These are phyloP conservation scores for Mirza zaza DNA, from an alignment of 2,113 vertebrate genomes.

Conservation along the genomic window DNA sequence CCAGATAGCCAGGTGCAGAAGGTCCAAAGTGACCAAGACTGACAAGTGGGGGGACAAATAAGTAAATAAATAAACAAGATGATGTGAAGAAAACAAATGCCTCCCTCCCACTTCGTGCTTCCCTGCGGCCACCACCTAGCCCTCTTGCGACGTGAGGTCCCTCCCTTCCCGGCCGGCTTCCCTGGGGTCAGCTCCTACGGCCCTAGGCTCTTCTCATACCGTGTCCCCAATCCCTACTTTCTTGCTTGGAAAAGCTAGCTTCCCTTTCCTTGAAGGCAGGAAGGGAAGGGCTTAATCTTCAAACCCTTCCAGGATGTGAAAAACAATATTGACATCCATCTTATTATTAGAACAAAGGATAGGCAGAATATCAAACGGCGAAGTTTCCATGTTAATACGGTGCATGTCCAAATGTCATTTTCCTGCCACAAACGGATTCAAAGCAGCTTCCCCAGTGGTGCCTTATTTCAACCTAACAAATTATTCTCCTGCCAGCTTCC, in stretches of 20 bases:
- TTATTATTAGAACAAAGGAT: slow-evolving; percentile 34
- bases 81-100: background rate
- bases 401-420: background rate
- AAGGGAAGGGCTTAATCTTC: slow-evolving; percentile 54
- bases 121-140: background rate
- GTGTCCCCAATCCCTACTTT: background rate
- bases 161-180: background rate
- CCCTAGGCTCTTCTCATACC: background rate
- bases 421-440: background rate
- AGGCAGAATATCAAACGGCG: slow-evolving; percentile 39
- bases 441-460: background rate
- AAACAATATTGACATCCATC: slow-evolving; percentile 56
- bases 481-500: background rate
- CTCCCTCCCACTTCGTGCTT: background rate
- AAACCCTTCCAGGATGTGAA: slow-evolving; percentile 58
- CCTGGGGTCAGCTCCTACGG: background rate
- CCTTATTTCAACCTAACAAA: background rate
- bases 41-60: background rate
- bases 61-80: background rate
- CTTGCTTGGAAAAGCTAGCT: slow-evolving; percentile 35
- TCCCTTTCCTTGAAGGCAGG: slow-evolving; percentile 36
- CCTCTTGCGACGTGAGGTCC: background rate
- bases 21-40: background rate
- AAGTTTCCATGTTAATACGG: slow-evolving; percentile 19
- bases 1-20: background rate